These are phyloP conservation scores for Ophion ventricosus DNA, from an alignment of 2,888 invertebrate genomes.

Conservation along the genomic window DNA sequence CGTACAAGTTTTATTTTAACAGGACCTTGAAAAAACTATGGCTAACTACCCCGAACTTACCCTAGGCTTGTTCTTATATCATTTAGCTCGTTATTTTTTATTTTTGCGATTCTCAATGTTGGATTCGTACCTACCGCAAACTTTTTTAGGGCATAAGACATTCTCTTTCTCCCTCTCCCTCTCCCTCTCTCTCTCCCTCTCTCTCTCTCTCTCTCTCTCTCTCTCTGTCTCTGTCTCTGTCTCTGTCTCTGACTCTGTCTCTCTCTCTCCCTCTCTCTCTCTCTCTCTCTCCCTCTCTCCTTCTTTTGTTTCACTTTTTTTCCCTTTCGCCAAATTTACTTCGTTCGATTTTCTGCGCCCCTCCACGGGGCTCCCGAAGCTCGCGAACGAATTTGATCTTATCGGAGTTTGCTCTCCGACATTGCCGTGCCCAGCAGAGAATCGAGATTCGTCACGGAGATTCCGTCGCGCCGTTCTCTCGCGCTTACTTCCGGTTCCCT, in stretches of 20 bases:
- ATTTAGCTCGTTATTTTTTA: not conserved
- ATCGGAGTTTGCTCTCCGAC: constrained; percentile 65
- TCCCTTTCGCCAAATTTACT: constrained; percentile 54
- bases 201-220: not conserved
- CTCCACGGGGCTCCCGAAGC: constrained; percentile 69
- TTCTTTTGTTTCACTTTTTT: constrained; percentile 22
- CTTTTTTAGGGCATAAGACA: not conserved
- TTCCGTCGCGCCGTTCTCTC: constrained; percentile 21
- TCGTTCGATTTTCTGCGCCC: constrained; percentile 29
- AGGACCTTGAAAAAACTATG: too few species aligned
- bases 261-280: not conserved
- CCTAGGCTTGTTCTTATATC: too few species aligned
- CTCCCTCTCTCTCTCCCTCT: not conserved
- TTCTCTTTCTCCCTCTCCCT: not conserved
- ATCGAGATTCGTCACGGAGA: constrained; percentile 47
- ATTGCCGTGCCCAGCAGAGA: constrained; percentile 14
- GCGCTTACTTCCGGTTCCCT: constrained; percentile 46
- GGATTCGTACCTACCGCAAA: constrained; percentile 69
- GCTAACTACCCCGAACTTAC: too few species aligned
- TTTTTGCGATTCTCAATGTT: too few species aligned
- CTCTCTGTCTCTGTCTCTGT: too few species aligned
- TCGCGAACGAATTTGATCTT: constrained; percentile 76
- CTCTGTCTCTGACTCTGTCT: too few species aligned
- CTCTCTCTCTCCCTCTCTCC: not conserved
- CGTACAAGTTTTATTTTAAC: too few species aligned